These are phyloP conservation scores for Otis tarda DNA, from an alignment of 2,113 vertebrate genomes.

Conservation along the genomic window DNA sequence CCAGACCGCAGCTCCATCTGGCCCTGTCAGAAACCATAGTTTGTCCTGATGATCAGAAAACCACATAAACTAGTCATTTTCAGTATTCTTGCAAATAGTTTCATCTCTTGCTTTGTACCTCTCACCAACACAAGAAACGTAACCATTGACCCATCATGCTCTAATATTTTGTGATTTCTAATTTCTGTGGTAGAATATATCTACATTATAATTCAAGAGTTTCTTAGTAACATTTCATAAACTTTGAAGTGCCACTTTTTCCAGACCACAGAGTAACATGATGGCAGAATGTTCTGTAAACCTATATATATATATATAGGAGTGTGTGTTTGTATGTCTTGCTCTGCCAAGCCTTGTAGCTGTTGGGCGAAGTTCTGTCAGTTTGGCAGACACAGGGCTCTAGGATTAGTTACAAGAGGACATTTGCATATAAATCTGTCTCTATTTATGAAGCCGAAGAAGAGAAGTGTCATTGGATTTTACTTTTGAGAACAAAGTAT, in stretches of 20 bases:
- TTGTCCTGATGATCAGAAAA: not conserved
- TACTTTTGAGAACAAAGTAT: not conserved
- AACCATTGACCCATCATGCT: not conserved
- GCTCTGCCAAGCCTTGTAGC: not conserved
- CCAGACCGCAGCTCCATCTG: not conserved
- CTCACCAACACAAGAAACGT: not conserved
- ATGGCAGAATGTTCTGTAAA: conserved; percentile 35
- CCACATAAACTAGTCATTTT: not conserved
- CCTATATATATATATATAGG: not conserved
- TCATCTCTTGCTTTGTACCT: not conserved
- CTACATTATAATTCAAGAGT: not conserved
- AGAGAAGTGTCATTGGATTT: conserved; percentile 4
- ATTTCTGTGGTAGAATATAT: not conserved
- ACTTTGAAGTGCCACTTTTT: not conserved
- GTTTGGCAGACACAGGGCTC: conserved; percentile 20
- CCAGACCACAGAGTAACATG: not conserved
- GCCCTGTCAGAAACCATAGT: not conserved
- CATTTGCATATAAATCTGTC: conserved; percentile 31
- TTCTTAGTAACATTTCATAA: not conserved
- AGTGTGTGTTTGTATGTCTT: not conserved
- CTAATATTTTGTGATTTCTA: not conserved
- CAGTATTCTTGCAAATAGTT: not conserved
- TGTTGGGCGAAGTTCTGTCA: conserved; percentile 16
- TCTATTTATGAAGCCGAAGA: not conserved
- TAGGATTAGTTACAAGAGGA: conserved; percentile 2